Evolutionary conservation across 30 jellyfish, hydroid and myxozoan species (phyloP), one percentile per base, ranked within the genome.

Genomic region (Pelagia noctiluca): DNA sequence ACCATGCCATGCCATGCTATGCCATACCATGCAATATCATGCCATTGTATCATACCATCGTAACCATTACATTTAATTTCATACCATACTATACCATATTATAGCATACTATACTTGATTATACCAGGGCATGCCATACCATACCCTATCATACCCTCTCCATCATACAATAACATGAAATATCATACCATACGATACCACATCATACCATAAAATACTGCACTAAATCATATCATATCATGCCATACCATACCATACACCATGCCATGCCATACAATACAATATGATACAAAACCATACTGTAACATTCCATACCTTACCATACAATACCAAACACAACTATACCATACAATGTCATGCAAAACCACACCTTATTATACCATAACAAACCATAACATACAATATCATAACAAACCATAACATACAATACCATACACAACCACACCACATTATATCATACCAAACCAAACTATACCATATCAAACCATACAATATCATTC

Each of bases 1-100:
- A 66, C 86, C 69, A 52, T 53, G 0, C 75, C 95, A 75, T 73
- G 75, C 10, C 85, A 74, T 47, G n/a, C n/a, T n/a, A n/a, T n/a
- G n/a, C n/a, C n/a, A n/a, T n/a, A n/a, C n/a, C n/a, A n/a, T n/a
- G n/a, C n/a, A n/a, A n/a, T n/a, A n/a, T n/a, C n/a, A n/a, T n/a
- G n/a, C n/a, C n/a, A n/a, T n/a, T n/a, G n/a, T n/a, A n/a, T n/a
- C n/a, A n/a, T n/a, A n/a, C n/a, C n/a, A n/a, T n/a, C n/a, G n/a
- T n/a, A n/a, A 84, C 50, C 95, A 84, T 74, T 46, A 23, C 81
- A 2, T 70, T 19, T 5, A 11, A 70, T 70, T 32, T 5, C 83
- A 70, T 70, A 70, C 4, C 83, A 70, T 70, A 70, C 4, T 69
- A 70, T 70, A 70, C 4, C 83, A 70, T 65, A 65, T 28, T 69